Evolutionary conservation across 2,888 invertebrate genomes (phyloP), one percentile per base, ranked within the genome.

Genomic region (Euzophera pinguis): DNA sequence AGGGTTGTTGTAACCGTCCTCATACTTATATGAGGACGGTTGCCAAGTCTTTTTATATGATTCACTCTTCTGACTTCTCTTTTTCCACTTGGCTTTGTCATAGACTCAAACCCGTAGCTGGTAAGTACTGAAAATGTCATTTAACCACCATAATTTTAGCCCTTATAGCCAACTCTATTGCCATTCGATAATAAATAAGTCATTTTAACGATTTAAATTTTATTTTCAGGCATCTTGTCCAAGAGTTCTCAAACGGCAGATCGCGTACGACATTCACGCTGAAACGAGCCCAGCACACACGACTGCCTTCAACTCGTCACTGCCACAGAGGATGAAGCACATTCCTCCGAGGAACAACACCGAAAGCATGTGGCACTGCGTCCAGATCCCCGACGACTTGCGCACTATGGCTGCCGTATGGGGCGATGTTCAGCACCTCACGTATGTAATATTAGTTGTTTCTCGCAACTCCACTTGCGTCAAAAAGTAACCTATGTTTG

Each of bases 401-500:
- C 86, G 90, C 53, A 81, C 89, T 0, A 93, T 94, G 93, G 82
- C 92, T 0, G 84, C 86, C 43, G 91, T 94, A 0, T 94, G 92
- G 92, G 87, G 91, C 10, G 92, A 91, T n/a, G 92, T 94, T 41
- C 87, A 91, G 14, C 87, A 93, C 71, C 81, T 94, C 5, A 90
- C 91, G 92, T 92, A 58, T 74, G 81, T 65, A 14, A 32, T 32
- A 32, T 7, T 32, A n/a, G n/a, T n/a, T n/a, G n/a, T n/a, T n/a
- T n/a, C n/a, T n/a, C n/a, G n/a, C n/a, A n/a, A n/a, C n/a, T n/a
- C n/a, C n/a, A n/a, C n/a, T n/a, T n/a, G n/a, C n/a, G n/a, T n/a
- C n/a, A n/a, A n/a, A n/a, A n/a, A n/a, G n/a, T n/a, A n/a, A n/a
- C n/a, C n/a, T n/a, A n/a, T n/a, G n/a, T n/a, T n/a, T n/a, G n/a